Base-by-base conservation (phyloP, 2,113 vertebrate genomes). In the Corynorhinus townsendii region DNA sequence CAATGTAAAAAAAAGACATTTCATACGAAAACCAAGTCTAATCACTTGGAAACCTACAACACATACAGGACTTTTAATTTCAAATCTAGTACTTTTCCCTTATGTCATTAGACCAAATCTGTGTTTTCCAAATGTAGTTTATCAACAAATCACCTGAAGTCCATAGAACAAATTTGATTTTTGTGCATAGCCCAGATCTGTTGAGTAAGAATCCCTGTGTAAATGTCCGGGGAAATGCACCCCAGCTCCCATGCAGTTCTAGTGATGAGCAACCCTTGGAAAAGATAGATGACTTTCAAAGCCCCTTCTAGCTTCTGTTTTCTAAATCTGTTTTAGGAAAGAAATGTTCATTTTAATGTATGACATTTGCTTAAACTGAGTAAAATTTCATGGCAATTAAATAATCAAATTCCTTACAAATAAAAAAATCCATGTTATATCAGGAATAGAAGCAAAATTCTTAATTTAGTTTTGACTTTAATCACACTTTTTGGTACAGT, bases 351-450 rank as follows among this genome's bases (percentile, higher is more conserved):
- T 96, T 95, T 94, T 89, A 94, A 92, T 88, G 77, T 66, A 24
- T 40, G 82, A 92, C 35, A 96, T 88, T 95, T 96, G 62, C 75
- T 94, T 94, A 96, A 96, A 81, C 22, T 62, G 56, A 84, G 85
- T 73, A 84, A 86, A 94, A 94, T 90, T 49, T 93, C 89, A 83
- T 80, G 43, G 92, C 90, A 97, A 96, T 96, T 97, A 96, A 90
- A 56, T 96, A 96, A 97, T 95, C 96, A 97, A 96, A 96, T 68
- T 92, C 30, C 11, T 86, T 75, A 62, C 76, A 95, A 85, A 43
- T 35, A 77, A 66, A 91, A 91, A 89, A 94, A 79, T 52, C 24
- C 54, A 76, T 30, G n/a, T 45, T 38, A 90, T 40, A 66, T 43
- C 88, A 88, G 20, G n/a, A 96, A 88, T 82, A 94, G 95, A 90